Evolutionary conservation across 2,113 vertebrate genomes (phyloP), one percentile per base, ranked within the genome.

Genomic region (Typhlomys cinereus): DNA sequence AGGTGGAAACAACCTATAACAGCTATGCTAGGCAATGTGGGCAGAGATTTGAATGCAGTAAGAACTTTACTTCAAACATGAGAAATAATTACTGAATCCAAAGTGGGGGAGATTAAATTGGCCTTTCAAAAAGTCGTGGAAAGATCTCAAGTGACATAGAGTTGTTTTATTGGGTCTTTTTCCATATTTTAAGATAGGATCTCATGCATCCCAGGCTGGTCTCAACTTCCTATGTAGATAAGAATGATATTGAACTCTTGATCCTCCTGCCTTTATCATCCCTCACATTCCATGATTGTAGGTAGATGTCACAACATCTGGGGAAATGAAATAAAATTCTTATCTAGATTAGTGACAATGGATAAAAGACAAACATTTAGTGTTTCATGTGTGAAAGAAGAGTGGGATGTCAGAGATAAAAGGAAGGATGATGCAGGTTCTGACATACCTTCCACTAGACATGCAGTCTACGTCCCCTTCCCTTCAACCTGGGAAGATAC

Each of bases 1-100:
- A 75, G n/a, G 39, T 17, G 54, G 18, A 73, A 7, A 4, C 29
- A 79, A 41, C 21, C 25, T 88, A 54, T 79, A 82, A 71, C 25
- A 93, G 66, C 46, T 66, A 86, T 89, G 18, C 61, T 71, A 54
- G 79, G n/a, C n/a, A 94, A 93, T 79, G 36, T 79, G 20, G 46
- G 31, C 59, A 79, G 27, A 85, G 31, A 62, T n/a, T 1, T 48
- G 25, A 23, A 75, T 14, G 25, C 20, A 81, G 0, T 48, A 89
- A 67, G 66, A 89, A 79, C 46, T 70, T 85, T 52, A 39, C 70
- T 70, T 85, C 46, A 81, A 75, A 41, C 67, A 89, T 44, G 29
- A 92, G 2, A 62, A 95, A 76, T 79, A 31, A 94, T 44, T 80
- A 89, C 44, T 93, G 78, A 85, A 89, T 61, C 85, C 48, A 94